Evolutionary conservation across 2,888 invertebrate species (phyloP), one percentile per base, ranked within the genome.

Genomic region (Epistrophe eligans): DNA sequence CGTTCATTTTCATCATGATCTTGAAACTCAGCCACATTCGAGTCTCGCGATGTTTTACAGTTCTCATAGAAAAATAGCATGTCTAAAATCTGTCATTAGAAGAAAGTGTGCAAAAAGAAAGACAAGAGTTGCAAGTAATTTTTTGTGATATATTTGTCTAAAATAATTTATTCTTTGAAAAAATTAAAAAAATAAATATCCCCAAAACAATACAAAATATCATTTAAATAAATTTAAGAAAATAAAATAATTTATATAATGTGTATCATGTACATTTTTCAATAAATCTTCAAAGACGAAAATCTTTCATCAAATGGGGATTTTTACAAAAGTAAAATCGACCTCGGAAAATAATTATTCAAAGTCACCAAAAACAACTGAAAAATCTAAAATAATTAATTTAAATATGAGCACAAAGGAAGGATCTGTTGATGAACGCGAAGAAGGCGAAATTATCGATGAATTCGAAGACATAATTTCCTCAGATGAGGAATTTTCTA

Each of bases 401-500:
- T 58, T 52, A n/a, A 88, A 84, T 60, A 88, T 89, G 71, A 84
- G 77, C 64, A 77, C 73, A 24, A 88, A 74, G 45, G 32, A 58
- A 19, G 73, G 13, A 45, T 3, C 17, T 9, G 64, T 38, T 8
- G 91, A 91, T 64, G 91, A 91, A 66, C 91, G 91, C 4, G 92
- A 93, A 83, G 92, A 93, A 79, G 92, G 92, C n/a, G 92, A 93
- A 90, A 92, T 92, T 84, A 89, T 91, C 5, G 93, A 92, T 81
- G 92, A 92, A 5, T 92, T 89, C 35, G 92, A 93, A 50, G 90
- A 91, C 79, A 93, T 93, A n/a, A 91, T 93, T n/a, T 93, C 93
- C 8, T 93, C 93, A 0, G 93, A 93, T 79, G 93, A 93, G 60
- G 93, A 93, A 70, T 89, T 91, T 38, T 90, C 90, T 11, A 89